Evolutionary conservation across 1,140 invertebrate genomes (phyloP), one percentile per base, ranked within the genome.

Genomic region (Harpegnathos saltator): DNA sequence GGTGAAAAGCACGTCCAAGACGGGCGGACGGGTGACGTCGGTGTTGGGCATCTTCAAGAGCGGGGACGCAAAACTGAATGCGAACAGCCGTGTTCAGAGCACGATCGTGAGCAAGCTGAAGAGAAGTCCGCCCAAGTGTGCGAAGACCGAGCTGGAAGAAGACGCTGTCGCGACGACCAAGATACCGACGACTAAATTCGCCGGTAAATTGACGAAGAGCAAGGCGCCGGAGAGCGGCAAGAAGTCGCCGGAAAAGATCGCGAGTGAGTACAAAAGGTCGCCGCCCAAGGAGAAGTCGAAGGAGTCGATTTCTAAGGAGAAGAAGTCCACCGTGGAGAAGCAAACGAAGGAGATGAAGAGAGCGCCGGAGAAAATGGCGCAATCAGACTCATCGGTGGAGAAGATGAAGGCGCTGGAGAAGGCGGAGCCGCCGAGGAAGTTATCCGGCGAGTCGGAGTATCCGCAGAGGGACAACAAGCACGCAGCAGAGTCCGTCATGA

Each of bases 11-110:
- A 48, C 89, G 82, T 93, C 91, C 87, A 95, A 94, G 94, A 44
- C 38, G 7, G 38, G 3, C 11, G 95, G 95, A 95, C 95, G 87
- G 93, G 96, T 92, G 90, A 97, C 89, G 92, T 96, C 96, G 85
- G 96, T 97, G 72, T 92, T 97, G 22, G 96, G 96, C 3, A 91
- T 97, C 0, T 97, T 97, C 85, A 96, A 96, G 12, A 97, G 96
- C 89, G 95, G 95, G 87, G 96, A 96, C 19, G 61, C 88, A n/a
- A 83, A 77, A 9, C 89, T 90, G 19, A 17, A 66, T 9, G 38
- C 84, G 12, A 85, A 71, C 1, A 61, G 22, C 4, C 84, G 90
- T 19, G 48, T 65, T 22, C 88, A 88, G n/a, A 88, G 33, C 56
- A 61, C 82, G 14, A 89, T 94, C 5, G 65, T 93, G 1, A 91